These are phyloP conservation scores for Dicerorhinus sumatrensis DNA, from an alignment of 2,113 vertebrate species.

Conservation along the genomic window DNA sequence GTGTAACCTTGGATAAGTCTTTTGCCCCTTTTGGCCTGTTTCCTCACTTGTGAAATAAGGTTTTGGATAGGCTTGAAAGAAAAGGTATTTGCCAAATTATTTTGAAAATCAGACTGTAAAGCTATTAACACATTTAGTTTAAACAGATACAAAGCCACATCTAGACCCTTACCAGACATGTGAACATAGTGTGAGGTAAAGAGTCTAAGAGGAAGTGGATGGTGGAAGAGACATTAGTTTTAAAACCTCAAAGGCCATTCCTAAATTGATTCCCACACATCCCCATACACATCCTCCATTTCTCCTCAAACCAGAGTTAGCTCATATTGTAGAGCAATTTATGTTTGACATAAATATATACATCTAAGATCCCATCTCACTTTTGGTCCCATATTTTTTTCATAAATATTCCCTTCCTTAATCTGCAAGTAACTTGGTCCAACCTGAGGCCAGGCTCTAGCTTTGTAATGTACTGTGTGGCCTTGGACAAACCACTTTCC, in stretches of 20 bases:
- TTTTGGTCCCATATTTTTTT: conserved; percentile 12
- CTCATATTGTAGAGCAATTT: background rate
- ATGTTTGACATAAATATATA: background rate
- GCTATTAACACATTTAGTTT: background rate
- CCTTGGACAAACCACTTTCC: background rate
- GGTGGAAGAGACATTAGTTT: background rate
- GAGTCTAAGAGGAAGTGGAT: conserved; percentile 29
- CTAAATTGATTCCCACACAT: background rate
- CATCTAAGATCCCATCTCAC: background rate
- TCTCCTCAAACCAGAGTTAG: background rate
- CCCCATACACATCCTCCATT: background rate
- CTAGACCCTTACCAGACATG: background rate
- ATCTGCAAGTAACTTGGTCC: background rate
- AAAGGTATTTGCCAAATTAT: conserved; percentile 32
- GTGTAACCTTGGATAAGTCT: background rate
- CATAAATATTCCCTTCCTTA: background rate
- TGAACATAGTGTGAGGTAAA: background rate
- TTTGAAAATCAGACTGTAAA: conserved; percentile 44
- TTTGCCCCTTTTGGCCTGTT: background rate
- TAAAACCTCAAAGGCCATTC: conserved; percentile 20
- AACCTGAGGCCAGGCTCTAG: background rate
- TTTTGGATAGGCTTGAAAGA: background rate
- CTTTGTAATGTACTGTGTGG: background rate
- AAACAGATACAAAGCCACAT: background rate
- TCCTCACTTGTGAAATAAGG: background rate